Evolutionary conservation across 2,888 invertebrate genomes (phyloP), one percentile per base, ranked within the genome.

Genomic region (Aphidius colemani): DNA sequence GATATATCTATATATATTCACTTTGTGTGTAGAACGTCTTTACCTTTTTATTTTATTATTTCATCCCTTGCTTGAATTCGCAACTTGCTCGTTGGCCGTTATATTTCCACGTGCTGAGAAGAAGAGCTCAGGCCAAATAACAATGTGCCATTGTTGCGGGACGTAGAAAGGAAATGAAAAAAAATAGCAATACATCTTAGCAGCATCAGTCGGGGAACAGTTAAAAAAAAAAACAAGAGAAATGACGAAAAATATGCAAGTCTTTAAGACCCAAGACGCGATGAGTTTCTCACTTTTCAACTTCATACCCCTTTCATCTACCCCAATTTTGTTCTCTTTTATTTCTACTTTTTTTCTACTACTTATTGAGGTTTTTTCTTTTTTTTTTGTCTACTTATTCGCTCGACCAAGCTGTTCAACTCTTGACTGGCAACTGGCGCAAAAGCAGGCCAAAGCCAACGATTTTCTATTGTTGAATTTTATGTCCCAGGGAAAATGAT

Each of bases 61-160:
- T 55, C 61, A 59, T 59, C 48, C 60, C 66, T 59, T 64, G 60
- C 66, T 67, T 67, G 57, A 56, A 59, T 59, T 66, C 67, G 58
- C 61, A 61, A 60, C 60, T 67, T 65, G 61, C 67, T 67, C 59
- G 49, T 51, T 56, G 51, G 59, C 53, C 61, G 9, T 40, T 40
- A n/a, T 55, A 30, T 55, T 44, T 53, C 65, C 41, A 65, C 67
- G 61, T 63, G 64, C 67, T 61, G 64, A 60, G 53, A 51, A 45
- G 41, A 48, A 67, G 59, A 66, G 63, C 53, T 57, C 75, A 72
- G 71, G 74, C 75, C 75, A 75, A 79, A 74, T 76, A 79, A 81
- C 79, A 80, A 78, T 78, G 78, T 74, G 70, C 73, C 75, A 77
- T 79, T 80, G 79, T 81, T 75, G 68, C 69, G 45, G 44, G 46